phyloP scores from a whole-genome alignment of 2,113 vertebrate genomes.

The Aegypius monachus region DNA sequence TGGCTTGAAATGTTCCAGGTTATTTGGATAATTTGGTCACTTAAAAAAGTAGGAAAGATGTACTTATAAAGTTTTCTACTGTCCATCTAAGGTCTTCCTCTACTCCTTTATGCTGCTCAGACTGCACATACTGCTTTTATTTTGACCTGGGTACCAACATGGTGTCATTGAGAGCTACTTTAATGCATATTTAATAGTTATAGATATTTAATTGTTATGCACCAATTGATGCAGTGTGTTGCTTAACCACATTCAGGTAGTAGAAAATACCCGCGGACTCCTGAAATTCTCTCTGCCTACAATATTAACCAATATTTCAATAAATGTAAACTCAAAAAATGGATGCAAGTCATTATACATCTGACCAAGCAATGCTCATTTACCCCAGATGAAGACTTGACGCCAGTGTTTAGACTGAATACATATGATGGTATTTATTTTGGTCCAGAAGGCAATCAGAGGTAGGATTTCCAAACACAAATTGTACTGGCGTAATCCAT shows the following conservation, averaged over 20 bases:
- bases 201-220: background rate
- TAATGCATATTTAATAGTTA: background rate
- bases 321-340: background rate
- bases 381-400: background rate
- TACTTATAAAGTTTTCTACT: background rate
- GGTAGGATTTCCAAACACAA: constrained; percentile 39
- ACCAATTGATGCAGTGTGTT: background rate
- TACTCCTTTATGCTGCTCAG: background rate
- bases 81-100: background rate
- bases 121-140: background rate
- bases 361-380: background rate
- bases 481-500: constrained; percentile 51
- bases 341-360: background rate
- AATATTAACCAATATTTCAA: background rate
- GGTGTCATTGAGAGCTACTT: background rate
- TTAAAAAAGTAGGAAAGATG: background rate
- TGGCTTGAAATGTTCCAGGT: background rate
- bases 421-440: background rate
- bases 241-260: background rate
- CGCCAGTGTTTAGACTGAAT: background rate
- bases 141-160: background rate
- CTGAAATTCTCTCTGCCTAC: background rate
- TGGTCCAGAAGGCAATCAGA: constrained; percentile 14
- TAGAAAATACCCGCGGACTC: background rate
- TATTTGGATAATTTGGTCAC: background rate